phyloP scores from a whole-genome alignment of 2,888 invertebrate species.

The Bombylius discolor region DNA sequence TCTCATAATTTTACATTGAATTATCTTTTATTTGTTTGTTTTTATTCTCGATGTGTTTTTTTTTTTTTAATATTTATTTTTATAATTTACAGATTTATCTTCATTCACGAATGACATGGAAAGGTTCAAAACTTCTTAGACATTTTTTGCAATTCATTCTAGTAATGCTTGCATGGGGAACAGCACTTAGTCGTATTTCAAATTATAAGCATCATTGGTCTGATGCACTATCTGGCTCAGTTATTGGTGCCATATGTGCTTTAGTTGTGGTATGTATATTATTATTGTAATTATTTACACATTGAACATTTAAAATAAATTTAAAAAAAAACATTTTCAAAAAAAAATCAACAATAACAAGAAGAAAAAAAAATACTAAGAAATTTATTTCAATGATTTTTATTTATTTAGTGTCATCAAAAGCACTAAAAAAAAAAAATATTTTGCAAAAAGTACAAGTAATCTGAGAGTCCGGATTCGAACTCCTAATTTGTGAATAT shows the following conservation, averaged over 20 bases:
- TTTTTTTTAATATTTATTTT: constrained; percentile 4
- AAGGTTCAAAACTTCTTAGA: constrained; percentile 63
- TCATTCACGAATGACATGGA: constrained; percentile 71
- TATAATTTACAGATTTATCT: constrained; percentile 61
- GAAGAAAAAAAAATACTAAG: no score
- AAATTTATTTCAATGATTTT: no score
- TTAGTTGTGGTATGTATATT: constrained; percentile 56
- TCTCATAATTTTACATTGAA: no score
- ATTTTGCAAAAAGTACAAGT: no score
- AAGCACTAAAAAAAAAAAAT: no score
- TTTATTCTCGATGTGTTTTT: background rate
- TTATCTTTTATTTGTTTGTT: background rate
- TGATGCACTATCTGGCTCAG: constrained; percentile 77
- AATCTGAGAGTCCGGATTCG: no score
- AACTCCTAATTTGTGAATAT: no score
- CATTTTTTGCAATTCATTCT: constrained; percentile 76
- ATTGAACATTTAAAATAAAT: no score
- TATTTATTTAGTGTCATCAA: no score
- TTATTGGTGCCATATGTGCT: constrained; percentile 55
- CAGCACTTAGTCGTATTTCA: constrained; percentile 79
- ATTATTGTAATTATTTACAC: background rate
- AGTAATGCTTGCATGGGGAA: constrained; percentile 69
- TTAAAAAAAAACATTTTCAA: no score
- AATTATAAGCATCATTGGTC: constrained; percentile 99
- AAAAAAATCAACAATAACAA: no score